Base-by-base conservation (phyloP, 2,113 vertebrate genomes). In the Mungos mungo region DNA sequence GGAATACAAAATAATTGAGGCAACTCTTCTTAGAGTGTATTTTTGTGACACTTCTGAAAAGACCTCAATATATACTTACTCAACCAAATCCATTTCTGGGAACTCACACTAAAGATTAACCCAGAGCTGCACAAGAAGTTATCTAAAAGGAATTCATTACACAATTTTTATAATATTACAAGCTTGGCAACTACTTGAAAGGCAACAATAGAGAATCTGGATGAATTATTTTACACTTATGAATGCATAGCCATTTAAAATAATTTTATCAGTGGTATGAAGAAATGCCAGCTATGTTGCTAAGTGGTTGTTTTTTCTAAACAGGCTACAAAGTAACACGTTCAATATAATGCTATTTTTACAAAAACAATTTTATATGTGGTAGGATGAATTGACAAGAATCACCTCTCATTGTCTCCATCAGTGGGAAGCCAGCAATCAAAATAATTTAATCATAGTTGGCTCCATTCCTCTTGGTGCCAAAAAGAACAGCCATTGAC, bases 401-500 rank as follows among this genome's bases (percentile, higher is more conserved):
- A 65, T n/a, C 27, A 60, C 14, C 27, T 21, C 12, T 60, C 41
- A 71, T 63, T 84, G 95, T 95, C 60, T 38, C 65, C 54, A 68
- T 87, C 87, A 47, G 77, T 38, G 0, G 19, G 92, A 92, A 71
- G 33, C 63, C 76, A 96, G 80, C 57, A 97, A 96, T 88, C 87
- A 88, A 91, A 93, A 96, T 92, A 89, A 96, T 96, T 90, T 84
- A 79, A 93, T 97, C 95, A 88, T 57, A 88, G 29, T 82, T 98
- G 97, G 94, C 84, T 77, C 33, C 65, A 15, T 66, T 90, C 74
- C 95, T 86, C 18, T 45, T 97, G 94, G 96, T 90, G 68, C 76
- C 79, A 60, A 82, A 74, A 68, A 92, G 83, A 80, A 82, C 66
- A 92, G 47, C 60, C 63, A 97, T 71, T 90, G 97, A 96, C 95